phyloP scores from a whole-genome alignment of 2,888 invertebrate genomes.

The Empis stercorea region DNA sequence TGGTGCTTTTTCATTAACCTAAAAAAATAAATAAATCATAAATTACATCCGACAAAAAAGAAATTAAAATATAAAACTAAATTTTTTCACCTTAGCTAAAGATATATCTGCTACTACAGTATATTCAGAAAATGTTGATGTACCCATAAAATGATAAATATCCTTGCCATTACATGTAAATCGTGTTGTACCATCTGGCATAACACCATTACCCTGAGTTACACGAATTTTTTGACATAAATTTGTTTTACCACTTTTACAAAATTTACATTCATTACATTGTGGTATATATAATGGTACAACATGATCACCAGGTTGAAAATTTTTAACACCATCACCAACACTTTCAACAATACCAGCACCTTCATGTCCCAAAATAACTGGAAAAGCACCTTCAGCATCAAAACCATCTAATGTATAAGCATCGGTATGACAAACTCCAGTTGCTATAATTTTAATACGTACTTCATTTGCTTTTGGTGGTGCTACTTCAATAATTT shows the following conservation, averaged over 20 bases:
- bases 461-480: slow-evolving; percentile 89
- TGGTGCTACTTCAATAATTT: slow-evolving; percentile 86
- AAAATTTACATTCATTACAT: slow-evolving; percentile 93
- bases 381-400: slow-evolving; percentile 85
- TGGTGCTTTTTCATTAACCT: slow-evolving; percentile 65
- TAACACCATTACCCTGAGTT: slow-evolving; percentile 76
- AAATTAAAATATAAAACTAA: no score
- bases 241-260: slow-evolving; percentile 90
- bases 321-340: slow-evolving; percentile 78
- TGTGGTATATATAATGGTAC: slow-evolving; percentile 94
- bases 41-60: no score
- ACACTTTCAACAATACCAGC: slow-evolving; percentile 94
- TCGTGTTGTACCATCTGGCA: slow-evolving; percentile 84
- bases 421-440: slow-evolving; percentile 84
- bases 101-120: slow-evolving; percentile 93
- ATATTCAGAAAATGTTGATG: slow-evolving; percentile 87
- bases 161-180: slow-evolving; percentile 55
- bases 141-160: slow-evolving; percentile 91
- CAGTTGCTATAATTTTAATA: slow-evolving; percentile 65
- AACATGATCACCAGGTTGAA: slow-evolving; percentile 91
- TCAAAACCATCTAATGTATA: slow-evolving; percentile 80
- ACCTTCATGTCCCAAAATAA: slow-evolving; percentile 92
- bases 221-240: slow-evolving; percentile 84
- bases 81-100: slow-evolving; percentile 68
- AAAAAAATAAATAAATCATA: slow-evolving; percentile 10